Percentiles rank a stretch among this genome's conserved stretches.
phyloP scores from a whole-genome alignment of 2,113 vertebrate species.

The Festucalex cinctus region DNA sequence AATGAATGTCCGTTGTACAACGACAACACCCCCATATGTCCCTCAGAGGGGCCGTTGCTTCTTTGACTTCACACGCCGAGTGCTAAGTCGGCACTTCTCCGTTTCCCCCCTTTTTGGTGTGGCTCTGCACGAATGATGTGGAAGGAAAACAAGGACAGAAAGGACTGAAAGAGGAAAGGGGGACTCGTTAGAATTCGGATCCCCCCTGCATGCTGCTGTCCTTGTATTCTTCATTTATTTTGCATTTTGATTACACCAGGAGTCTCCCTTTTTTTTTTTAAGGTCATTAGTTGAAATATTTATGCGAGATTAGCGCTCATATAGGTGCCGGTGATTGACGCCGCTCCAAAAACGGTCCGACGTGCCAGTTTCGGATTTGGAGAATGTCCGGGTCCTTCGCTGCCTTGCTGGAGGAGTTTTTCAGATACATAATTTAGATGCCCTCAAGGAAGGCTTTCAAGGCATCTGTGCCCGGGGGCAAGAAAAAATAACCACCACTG shows the following conservation, averaged over 20 bases:
- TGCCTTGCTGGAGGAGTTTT: conserved; percentile 97
- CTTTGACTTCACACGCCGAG: conserved; percentile 87
- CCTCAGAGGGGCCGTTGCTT: conserved; percentile 81
- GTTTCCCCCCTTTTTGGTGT: conserved; percentile 86
- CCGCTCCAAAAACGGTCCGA: conserved; percentile 98
- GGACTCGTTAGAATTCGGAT: conserved; percentile 48
- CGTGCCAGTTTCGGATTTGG: conserved; percentile 90
- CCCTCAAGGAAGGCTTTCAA: conserved; percentile 99
- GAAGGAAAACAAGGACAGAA: conserved; percentile 81
- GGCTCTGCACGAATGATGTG: conserved; percentile 94
- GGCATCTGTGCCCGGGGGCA: conserved; percentile 97
- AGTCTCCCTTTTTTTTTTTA: conserved; percentile 88
- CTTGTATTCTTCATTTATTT: conserved; percentile 98
- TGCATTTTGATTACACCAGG: conserved; percentile 95
- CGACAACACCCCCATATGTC: conserved; percentile 92
- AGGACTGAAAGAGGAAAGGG: conserved; percentile 39
- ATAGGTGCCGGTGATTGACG: conserved; percentile 97
- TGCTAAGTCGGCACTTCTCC: conserved; percentile 88
- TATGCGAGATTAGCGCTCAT: conserved; percentile 95
- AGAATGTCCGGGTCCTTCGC: conserved; percentile 92
- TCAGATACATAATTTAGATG: conserved; percentile 99
- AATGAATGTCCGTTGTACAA: conserved; percentile 95
- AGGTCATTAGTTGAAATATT: conserved; percentile 99
- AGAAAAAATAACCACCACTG: conserved; percentile 99
- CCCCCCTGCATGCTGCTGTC: conserved; percentile 77